Evolutionary conservation across 2,113 vertebrate species (phyloP).

Genomic region (Pollachius pollachius): DNA sequence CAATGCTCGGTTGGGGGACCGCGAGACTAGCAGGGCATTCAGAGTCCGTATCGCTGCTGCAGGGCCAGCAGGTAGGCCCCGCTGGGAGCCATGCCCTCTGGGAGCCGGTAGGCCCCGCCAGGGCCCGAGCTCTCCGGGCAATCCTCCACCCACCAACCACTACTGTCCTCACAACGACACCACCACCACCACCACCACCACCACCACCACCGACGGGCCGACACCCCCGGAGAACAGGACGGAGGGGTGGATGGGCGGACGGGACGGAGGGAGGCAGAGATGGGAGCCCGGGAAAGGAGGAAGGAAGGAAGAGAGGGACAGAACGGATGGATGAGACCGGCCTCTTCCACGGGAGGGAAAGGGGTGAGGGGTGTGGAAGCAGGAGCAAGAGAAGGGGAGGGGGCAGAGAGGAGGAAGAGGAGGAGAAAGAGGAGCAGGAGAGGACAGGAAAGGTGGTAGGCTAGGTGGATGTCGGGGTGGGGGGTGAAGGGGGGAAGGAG

Average conservation of each 20-base stretch:
- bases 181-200: conserved; percentile 41
- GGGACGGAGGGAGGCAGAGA: conserved; percentile 58
- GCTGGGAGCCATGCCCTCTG: conserved; percentile 50
- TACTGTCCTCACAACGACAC: conserved; percentile 71
- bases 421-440: conserved; percentile 45
- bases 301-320: conserved; percentile 79
- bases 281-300: conserved; percentile 61
- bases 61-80: conserved; percentile 64
- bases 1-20: no score
- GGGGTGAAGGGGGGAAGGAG: conserved; percentile 26
- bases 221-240: conserved; percentile 23
- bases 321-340: conserved; percentile 75
- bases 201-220: conserved; percentile 3
- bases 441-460: conserved; percentile 43
- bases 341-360: conserved; percentile 74
- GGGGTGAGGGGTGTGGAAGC: conserved; percentile 58
- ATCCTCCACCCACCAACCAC: conserved; percentile 79
- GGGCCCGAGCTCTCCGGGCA: conserved; percentile 71
- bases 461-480: conserved; percentile 36
- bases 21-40: conserved; percentile 31
- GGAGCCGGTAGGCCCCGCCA: conserved; percentile 69
- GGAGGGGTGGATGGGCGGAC: conserved; percentile 38
- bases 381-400: conserved; percentile 32
- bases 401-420: conserved; percentile 7
- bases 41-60: conserved; percentile 76